These are phyloP conservation scores for Drosophila miranda DNA, from an alignment of 1,140 invertebrate genomes.

Conservation along the genomic window DNA sequence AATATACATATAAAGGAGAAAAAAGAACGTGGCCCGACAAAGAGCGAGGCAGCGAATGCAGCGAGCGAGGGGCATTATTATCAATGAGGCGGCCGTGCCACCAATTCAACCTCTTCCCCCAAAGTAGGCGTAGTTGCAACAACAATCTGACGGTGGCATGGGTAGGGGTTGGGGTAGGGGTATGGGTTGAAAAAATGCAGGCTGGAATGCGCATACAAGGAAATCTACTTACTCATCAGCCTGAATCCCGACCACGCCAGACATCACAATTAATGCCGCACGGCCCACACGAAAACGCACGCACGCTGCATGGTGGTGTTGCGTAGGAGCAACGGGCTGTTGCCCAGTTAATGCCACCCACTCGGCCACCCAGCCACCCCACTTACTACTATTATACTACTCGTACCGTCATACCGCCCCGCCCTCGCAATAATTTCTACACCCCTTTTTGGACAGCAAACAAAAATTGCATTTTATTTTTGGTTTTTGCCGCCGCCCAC, in stretches of 20 bases:
- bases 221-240: conserved; percentile 79
- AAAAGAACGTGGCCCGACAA: conserved; percentile 50
- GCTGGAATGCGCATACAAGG: conserved; percentile 59
- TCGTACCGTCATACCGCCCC: neutral
- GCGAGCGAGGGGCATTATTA: conserved; percentile 67
- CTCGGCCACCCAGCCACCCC: neutral
- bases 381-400: neutral
- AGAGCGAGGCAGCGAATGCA: conserved; percentile 50
- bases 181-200: conserved; percentile 26
- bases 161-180: conserved; percentile 2
- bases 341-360: conserved; percentile 73
- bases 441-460: conserved; percentile 56
- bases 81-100: conserved; percentile 65
- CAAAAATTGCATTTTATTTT: conserved; percentile 81
- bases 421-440: conserved; percentile 67
- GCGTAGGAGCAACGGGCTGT: conserved; percentile 19
- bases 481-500: conserved; percentile 57
- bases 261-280: conserved; percentile 76
- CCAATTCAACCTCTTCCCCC: conserved; percentile 19
- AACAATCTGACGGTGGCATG: conserved; percentile 1
- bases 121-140: conserved; percentile 45
- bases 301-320: conserved; percentile 4
- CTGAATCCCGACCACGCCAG: conserved; percentile 49
- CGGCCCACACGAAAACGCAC: conserved; percentile 46
- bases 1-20: conserved; percentile 32